These are phyloP conservation scores for Meriones psammophilus DNA, from an alignment of 2,797 vertebrate genomes.

Conservation along the genomic window DNA sequence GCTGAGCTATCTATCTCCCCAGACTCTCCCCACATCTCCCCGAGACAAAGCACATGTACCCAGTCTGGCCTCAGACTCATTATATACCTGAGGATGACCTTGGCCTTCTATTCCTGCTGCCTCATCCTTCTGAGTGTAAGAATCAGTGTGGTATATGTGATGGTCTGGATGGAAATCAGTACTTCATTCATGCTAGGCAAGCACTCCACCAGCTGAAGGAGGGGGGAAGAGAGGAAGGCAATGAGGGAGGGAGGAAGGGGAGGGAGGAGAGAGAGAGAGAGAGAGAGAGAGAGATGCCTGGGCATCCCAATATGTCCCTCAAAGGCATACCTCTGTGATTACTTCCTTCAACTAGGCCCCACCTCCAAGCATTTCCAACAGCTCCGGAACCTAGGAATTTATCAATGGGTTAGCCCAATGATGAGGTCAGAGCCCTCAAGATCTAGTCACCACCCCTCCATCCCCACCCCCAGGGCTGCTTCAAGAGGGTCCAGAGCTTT, in stretches of 20 bases:
- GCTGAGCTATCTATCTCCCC: not conserved
- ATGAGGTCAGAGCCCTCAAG: not conserved
- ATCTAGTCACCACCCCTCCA: not conserved
- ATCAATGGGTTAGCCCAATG: not conserved
- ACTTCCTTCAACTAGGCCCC: not conserved
- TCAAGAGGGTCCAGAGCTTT: not conserved
- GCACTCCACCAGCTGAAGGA: not conserved
- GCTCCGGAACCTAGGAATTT: not conserved
- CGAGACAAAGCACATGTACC: not conserved
- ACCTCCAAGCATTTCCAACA: not conserved
- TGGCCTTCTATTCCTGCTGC: not conserved
- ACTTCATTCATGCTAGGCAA: not conserved
- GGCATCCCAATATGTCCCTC: not conserved
- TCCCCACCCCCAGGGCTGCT: not conserved
- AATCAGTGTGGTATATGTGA: not conserved
- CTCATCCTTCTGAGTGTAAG: not conserved
- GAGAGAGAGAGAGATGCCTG: not conserved
- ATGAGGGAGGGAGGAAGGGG: not conserved
- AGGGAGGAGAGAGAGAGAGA: no score
- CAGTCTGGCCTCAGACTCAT: not conserved
- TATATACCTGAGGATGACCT: not conserved
- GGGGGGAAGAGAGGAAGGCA: not conserved
- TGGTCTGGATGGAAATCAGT: not conserved
- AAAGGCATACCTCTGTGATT: not conserved
- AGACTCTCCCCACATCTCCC: not conserved